These are phyloP conservation scores for Nineta flava DNA, from an alignment of 2,888 invertebrate species.

Conservation along the genomic window DNA sequence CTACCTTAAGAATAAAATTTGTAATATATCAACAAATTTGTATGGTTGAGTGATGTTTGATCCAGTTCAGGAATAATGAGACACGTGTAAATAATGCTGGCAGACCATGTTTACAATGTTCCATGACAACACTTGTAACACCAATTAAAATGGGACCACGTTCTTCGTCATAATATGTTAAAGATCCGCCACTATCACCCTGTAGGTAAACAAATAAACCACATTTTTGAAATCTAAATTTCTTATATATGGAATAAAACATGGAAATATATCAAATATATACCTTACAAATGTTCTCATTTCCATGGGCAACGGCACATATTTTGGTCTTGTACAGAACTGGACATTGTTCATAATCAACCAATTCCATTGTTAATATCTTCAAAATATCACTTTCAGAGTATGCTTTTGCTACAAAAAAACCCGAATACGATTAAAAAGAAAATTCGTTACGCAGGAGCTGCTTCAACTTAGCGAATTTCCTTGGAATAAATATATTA, in stretches of 20 bases:
- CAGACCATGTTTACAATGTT: not conserved
- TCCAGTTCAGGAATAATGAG: conserved; percentile 1
- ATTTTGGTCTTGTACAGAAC: not conserved
- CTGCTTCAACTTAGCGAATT: too few species aligned
- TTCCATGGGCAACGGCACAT: not conserved
- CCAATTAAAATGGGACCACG: not conserved
- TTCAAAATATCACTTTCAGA: conserved; percentile 2
- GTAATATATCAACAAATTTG: not conserved
- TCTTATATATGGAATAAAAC: not conserved
- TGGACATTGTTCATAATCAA: not conserved
- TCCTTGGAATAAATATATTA: too few species aligned
- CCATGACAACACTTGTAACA: not conserved
- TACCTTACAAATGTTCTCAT: conserved; percentile 3
- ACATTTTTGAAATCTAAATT: not conserved
- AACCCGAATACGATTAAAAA: too few species aligned
- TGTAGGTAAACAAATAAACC: not conserved
- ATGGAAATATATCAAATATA: not conserved
- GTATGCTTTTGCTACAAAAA: not conserved
- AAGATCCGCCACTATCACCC: conserved; percentile 3
- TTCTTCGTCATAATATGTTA: not conserved
- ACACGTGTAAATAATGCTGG: conserved; percentile 3
- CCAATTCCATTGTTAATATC: not conserved
- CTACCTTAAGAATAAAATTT: too few species aligned
- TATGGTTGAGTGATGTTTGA: not conserved
- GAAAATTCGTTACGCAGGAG: too few species aligned